Conservation (phyloP, 2,797 vertebrate genomes). For the Propithecus perrieri region DNA sequence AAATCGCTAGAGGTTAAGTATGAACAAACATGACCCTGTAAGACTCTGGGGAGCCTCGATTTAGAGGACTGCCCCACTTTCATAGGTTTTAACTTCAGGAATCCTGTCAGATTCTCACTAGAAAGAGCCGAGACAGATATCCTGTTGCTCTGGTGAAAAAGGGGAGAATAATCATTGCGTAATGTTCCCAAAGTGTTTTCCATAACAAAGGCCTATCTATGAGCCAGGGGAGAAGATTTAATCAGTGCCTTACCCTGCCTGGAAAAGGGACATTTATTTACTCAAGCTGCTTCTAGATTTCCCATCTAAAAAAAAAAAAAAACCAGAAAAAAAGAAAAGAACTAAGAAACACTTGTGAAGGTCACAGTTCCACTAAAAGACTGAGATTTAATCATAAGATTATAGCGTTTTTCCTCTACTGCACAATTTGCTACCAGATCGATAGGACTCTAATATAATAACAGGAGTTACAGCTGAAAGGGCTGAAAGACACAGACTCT, state of each 20-base stretch:
- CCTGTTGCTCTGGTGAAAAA: background rate
- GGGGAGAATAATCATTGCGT: background rate
- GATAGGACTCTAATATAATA: background rate
- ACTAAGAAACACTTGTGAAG: background rate
- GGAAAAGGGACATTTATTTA: too few species aligned
- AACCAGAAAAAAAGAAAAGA: background rate
- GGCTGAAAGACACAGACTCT: background rate
- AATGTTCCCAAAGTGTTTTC: background rate
- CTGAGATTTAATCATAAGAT: background rate
- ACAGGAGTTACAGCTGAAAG: background rate
- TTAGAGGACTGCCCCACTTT: background rate
- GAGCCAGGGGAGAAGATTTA: background rate
- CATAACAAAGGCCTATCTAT: background rate
- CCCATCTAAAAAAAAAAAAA: background rate
- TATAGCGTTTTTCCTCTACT: background rate
- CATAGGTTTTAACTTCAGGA: background rate
- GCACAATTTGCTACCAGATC: background rate
- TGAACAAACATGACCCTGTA: background rate
- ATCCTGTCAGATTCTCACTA: background rate
- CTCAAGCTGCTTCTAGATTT: background rate
- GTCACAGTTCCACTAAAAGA: background rate
- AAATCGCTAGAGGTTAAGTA: background rate
- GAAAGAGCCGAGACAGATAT: background rate
- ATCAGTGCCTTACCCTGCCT: background rate
- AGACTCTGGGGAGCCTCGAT: rapidly evolving